Conservation (phyloP, 2,888 invertebrate species). For the Athrips mouffetella region DNA sequence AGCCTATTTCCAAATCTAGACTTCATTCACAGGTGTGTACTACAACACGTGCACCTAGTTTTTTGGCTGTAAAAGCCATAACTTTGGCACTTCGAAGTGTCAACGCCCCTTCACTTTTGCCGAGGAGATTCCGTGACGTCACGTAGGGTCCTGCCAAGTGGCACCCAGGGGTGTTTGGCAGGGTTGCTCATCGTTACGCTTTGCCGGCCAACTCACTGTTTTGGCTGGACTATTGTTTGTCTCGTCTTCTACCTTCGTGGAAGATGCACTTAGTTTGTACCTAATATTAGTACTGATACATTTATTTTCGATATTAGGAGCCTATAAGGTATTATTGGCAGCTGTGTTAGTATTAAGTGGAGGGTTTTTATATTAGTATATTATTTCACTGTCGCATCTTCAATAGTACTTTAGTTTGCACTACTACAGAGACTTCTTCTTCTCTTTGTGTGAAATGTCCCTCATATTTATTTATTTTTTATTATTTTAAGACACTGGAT, state of each 20-base stretch:
- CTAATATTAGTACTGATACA: no score
- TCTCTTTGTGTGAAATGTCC: no score
- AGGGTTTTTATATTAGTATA: no score
- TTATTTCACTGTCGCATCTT: no score
- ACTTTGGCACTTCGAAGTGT: constrained; percentile 15
- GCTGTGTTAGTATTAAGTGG: no score
- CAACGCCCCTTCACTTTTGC: constrained; percentile 20
- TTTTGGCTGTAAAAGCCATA: constrained; percentile 14
- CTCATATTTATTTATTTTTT: no score
- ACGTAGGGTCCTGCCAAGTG: constrained; percentile 56
- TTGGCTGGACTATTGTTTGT: constrained; percentile 36
- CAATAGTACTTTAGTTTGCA: no score
- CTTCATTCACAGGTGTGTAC: constrained; percentile 11
- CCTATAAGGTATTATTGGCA: no score
- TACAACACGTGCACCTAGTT: constrained; percentile 8
- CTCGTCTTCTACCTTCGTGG: constrained; percentile 3
- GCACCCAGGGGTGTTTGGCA: constrained; percentile 41
- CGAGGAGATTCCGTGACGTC: constrained; percentile 41
- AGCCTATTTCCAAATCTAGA: constrained; percentile 2
- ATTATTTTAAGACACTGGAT: no score
- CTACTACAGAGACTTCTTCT: no score
- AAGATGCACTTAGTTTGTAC: neutral
- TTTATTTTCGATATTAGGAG: no score
- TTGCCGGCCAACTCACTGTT: constrained; percentile 32
- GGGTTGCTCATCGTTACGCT: constrained; percentile 6